Percentiles rank a stretch among this genome's conserved stretches.
Conservation (phyloP, 2,113 vertebrate species). For the Poeciliopsis prolifica region DNA sequence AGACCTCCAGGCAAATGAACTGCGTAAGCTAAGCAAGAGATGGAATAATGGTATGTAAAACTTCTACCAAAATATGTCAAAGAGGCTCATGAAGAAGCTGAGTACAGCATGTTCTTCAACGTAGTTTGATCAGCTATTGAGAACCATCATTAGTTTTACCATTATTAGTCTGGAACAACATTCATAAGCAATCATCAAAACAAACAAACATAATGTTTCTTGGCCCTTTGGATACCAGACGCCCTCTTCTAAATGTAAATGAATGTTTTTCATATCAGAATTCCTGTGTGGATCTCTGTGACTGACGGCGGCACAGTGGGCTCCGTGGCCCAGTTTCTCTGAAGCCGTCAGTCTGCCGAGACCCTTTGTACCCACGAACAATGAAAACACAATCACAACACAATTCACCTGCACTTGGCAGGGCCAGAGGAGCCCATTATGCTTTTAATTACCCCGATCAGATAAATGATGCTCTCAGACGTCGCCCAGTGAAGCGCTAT, state of each 20-base stretch:
- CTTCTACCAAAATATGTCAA: too few relatives aligned
- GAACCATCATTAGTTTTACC: too few relatives aligned
- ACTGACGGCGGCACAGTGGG: conserved; percentile 11
- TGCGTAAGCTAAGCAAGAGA: too few relatives aligned
- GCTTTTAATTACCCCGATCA: conserved; percentile 62
- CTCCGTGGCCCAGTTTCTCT: conserved; percentile 19
- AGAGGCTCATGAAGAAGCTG: too few relatives aligned
- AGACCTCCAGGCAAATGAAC: too few relatives aligned
- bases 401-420: conserved; percentile 52
- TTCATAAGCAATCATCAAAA: too few relatives aligned
- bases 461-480: conserved; percentile 53
- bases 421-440: conserved; percentile 41
- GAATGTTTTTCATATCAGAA: background rate
- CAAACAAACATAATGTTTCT: background rate
- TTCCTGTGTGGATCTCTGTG: conserved; percentile 1
- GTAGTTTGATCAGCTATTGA: too few relatives aligned
- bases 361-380: conserved; percentile 45
- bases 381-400: conserved; percentile 55
- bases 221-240: background rate
- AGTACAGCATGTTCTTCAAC: too few relatives aligned
- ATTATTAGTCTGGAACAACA: too few relatives aligned
- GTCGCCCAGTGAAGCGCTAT: conserved; percentile 41
- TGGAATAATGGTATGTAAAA: too few relatives aligned
- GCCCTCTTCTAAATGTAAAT: background rate
- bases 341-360: conserved; percentile 47